These are phyloP conservation scores for Pollimyrus isidori DNA, from an alignment of 2,113 vertebrate species.

Conservation along the genomic window DNA sequence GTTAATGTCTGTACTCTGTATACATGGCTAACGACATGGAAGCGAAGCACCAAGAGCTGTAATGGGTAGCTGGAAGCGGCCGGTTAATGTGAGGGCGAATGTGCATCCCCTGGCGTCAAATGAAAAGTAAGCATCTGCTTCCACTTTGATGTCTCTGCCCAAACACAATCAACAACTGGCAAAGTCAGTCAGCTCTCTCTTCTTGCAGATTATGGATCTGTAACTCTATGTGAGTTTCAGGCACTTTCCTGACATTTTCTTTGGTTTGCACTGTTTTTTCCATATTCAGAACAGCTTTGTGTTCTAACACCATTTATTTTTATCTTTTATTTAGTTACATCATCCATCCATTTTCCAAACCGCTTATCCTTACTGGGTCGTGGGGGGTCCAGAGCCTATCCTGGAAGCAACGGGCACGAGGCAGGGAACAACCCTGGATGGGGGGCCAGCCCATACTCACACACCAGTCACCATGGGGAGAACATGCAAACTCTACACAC, in stretches of 20 bases:
- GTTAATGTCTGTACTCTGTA: background rate
- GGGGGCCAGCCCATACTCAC: too few species aligned
- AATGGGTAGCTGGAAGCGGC: background rate
- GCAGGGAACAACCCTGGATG: too few species aligned
- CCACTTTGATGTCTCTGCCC: background rate
- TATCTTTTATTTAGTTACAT: constrained; percentile 4
- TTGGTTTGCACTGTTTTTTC: background rate
- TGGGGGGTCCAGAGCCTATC: too few species aligned
- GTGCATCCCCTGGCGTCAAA: background rate
- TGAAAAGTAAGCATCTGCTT: background rate
- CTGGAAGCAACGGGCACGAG: too few species aligned
- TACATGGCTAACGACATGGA: background rate
- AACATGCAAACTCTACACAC: too few species aligned
- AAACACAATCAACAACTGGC: background rate
- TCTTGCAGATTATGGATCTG: background rate
- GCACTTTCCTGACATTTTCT: background rate
- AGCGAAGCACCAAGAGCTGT: background rate
- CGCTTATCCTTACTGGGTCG: too few species aligned
- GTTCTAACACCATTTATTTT: too few species aligned
- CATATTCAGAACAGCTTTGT: background rate
- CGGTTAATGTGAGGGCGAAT: background rate
- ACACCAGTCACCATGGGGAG: too few species aligned
- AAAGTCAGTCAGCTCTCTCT: background rate
- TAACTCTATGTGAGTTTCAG: background rate
- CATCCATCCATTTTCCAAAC: too few species aligned